A percentile compares a stretch with the other conserved stretches of the same genome.
phyloP scores from a whole-genome alignment of 2,113 vertebrate species.

The Myotis davidii region DNA sequence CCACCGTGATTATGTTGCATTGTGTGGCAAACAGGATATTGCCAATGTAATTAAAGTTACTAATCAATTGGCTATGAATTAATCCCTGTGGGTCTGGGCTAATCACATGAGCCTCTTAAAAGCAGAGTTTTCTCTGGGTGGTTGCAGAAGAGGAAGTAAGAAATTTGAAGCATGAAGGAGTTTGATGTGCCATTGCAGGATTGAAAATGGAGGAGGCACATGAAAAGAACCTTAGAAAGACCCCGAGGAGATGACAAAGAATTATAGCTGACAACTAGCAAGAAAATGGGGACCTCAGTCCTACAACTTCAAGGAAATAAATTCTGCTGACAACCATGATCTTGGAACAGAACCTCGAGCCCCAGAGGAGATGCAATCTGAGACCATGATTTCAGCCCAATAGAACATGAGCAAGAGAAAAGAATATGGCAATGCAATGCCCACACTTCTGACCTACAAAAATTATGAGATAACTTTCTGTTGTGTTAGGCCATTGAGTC shows the following conservation, averaged over 20 bases:
- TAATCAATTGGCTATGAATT: background rate
- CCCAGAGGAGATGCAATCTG: background rate
- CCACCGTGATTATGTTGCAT: background rate
- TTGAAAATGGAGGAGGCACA: background rate
- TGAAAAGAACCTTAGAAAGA: background rate
- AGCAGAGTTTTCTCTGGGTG: background rate
- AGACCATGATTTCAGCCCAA: background rate
- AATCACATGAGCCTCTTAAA: background rate
- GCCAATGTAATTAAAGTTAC: background rate
- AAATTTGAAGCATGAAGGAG: background rate
- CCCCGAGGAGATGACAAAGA: background rate
- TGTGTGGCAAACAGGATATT: background rate
- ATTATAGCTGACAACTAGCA: background rate
- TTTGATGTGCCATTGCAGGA: background rate
- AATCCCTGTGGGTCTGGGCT: background rate
- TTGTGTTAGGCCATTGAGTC: background rate
- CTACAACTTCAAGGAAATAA: background rate
- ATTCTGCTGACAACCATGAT: background rate
- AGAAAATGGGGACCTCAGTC: background rate
- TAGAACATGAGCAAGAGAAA: background rate
- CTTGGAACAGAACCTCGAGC: background rate
- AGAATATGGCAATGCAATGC: background rate
- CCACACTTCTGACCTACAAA: background rate
- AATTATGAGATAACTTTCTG: background rate
- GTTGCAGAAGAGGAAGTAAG: background rate